phyloP scores from a whole-genome alignment of 2,888 invertebrate genomes.

The Amiota communis region DNA sequence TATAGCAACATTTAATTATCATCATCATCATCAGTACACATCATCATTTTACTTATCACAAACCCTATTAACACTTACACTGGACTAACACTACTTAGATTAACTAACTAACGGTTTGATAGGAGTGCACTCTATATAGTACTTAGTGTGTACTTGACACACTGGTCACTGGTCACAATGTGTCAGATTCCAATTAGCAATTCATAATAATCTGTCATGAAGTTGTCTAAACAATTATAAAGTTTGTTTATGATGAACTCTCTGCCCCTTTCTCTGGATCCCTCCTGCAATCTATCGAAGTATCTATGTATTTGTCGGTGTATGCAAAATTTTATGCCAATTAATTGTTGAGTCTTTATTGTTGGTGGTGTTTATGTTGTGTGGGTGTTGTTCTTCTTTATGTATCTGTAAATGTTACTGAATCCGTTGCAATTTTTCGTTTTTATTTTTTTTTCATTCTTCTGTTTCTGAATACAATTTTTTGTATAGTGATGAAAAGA shows the following conservation, averaged over 20 bases:
- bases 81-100: no score
- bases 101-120: no score
- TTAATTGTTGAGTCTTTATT: no score
- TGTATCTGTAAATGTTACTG: neutral
- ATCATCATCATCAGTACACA: no score
- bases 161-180: neutral
- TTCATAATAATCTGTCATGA: conserved; percentile 48
- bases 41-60: no score
- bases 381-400: conserved; percentile 13
- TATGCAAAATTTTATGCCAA: neutral
- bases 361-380: neutral
- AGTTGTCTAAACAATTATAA: conserved; percentile 22
- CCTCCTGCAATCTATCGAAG: no score
- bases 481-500: conserved; percentile 38
- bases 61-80: no score
- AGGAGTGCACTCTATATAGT: no score
- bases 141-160: no score
- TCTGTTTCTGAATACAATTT: no score
- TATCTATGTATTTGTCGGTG: neutral
- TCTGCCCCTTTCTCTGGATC: neutral
- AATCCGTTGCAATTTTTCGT: conserved; percentile 17
- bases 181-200: conserved; percentile 40
- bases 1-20: no score
- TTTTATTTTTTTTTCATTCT: neutral
- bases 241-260: neutral